A percentile compares a stretch with the other conserved stretches of the same genome.
phyloP scores from a whole-genome alignment of 2,113 vertebrate genomes.

The Micromys minutus region DNA sequence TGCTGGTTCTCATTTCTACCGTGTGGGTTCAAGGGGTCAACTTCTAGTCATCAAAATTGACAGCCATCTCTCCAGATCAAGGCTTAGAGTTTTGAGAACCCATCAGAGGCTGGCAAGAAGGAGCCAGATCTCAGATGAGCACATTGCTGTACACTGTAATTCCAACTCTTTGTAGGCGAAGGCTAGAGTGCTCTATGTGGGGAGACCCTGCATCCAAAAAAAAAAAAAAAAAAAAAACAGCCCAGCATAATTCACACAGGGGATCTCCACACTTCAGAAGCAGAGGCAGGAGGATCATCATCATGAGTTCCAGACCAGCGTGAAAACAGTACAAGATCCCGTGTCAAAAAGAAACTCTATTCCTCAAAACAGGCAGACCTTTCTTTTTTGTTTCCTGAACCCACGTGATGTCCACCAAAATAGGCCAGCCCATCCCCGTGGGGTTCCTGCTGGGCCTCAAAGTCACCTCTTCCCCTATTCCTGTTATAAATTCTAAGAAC shows the following conservation, averaged over 20 bases:
- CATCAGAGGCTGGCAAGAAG: not conserved
- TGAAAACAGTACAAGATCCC: not conserved
- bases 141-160: not conserved
- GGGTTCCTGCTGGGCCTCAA: not conserved
- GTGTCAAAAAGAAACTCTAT: not conserved
- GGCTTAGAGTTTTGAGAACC: not conserved
- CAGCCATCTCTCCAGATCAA: not conserved
- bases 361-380: not conserved
- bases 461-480: not conserved
- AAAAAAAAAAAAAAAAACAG: too few relatives aligned
- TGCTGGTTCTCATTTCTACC: not conserved
- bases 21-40: not conserved
- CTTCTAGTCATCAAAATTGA: not conserved
- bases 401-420: not conserved
- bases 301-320: not conserved
- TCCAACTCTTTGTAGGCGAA: not conserved
- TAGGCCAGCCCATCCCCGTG: not conserved
- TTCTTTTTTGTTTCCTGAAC: not conserved
- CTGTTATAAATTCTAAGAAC: not conserved
- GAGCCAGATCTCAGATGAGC: not conserved
- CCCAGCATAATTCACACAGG: not conserved
- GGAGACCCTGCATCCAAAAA: not conserved
- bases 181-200: too few relatives aligned
- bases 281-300: not conserved
- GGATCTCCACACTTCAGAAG: not conserved